Evolutionary conservation across 2,888 invertebrate species (phyloP).

Genomic region (Selenia dentaria): DNA sequence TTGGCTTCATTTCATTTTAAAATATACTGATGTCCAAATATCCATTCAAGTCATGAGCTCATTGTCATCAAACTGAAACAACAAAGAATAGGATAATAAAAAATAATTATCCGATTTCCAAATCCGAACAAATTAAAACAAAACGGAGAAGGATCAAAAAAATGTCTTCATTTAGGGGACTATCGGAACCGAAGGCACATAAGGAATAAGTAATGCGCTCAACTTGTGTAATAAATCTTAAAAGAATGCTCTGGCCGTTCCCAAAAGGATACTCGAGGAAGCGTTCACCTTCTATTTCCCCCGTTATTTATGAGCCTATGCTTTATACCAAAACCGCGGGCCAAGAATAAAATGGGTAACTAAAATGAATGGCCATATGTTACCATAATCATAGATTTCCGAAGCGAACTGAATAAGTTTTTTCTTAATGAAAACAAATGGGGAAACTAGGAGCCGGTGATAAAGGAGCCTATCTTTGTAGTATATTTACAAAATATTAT

Average conservation of each 20-base stretch:
- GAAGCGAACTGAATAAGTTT: conserved; percentile 58
- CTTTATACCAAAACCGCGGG: conserved; percentile 78
- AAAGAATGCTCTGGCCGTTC: conserved; percentile 83
- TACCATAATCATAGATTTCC: conserved; percentile 74
- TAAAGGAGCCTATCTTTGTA: conserved; percentile 43
- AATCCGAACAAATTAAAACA: conserved; percentile 34
- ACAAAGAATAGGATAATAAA: conserved; percentile 25
- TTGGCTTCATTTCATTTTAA: too few species aligned
- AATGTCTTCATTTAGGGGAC: conserved; percentile 59
- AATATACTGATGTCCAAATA: conserved; percentile 2
- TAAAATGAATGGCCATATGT: conserved; percentile 76
- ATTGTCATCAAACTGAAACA: conserved; percentile 32
- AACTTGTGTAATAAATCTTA: conserved; percentile 83
- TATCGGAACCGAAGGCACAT: conserved; percentile 73
- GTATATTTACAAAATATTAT: conserved; percentile 40
- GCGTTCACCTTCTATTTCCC: conserved; percentile 83
- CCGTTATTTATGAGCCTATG: conserved; percentile 82
- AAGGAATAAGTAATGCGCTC: conserved; percentile 82
- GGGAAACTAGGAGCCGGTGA: conserved; percentile 53
- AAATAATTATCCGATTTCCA: conserved; percentile 29
- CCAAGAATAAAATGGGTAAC: conserved; percentile 81
- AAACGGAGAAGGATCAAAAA: conserved; percentile 48
- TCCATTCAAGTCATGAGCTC: conserved; percentile 28
- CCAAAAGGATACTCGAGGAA: conserved; percentile 83
- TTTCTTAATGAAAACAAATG: conserved; percentile 69